These are phyloP conservation scores for Bombus impatiens DNA, from an alignment of 1,140 invertebrate species.

Conservation along the genomic window DNA sequence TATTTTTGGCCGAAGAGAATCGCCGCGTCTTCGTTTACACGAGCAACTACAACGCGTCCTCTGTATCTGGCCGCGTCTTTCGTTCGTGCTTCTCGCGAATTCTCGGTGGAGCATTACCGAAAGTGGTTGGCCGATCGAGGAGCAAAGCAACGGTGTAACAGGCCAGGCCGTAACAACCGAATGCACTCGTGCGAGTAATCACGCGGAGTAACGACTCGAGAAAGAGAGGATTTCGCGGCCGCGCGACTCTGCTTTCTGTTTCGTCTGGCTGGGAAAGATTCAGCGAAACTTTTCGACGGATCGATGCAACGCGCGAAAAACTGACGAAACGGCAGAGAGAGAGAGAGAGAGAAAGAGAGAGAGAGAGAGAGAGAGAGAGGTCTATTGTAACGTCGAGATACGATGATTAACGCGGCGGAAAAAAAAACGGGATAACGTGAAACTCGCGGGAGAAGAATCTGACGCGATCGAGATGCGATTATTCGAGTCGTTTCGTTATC, in stretches of 20 bases:
- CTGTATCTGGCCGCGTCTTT: not conserved
- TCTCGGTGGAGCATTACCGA: not conserved
- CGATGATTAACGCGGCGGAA: too few relatives aligned
- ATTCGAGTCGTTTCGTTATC: too few relatives aligned
- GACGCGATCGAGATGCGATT: too few relatives aligned
- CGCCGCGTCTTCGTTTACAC: not conserved
- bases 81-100: not conserved
- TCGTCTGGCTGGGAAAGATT: not conserved
- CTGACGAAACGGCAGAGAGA: not conserved
- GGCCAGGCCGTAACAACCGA: slow-evolving; percentile 7
- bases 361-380: not conserved
- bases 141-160: not conserved
- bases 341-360: not conserved
- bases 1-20: not conserved
- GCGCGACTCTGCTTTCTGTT: not conserved
- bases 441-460: too few relatives aligned
- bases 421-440: too few relatives aligned
- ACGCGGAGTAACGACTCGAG: slow-evolving; percentile 2
- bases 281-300: too few relatives aligned
- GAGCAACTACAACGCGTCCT: not conserved
- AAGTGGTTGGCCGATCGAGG: slow-evolving; percentile 14
- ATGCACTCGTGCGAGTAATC: slow-evolving; percentile 18
- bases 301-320: not conserved
- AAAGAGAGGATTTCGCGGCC: not conserved
- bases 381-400: too few relatives aligned